phyloP scores from a whole-genome alignment of 2,113 vertebrate genomes.

The Oreochromis niloticus region DNA sequence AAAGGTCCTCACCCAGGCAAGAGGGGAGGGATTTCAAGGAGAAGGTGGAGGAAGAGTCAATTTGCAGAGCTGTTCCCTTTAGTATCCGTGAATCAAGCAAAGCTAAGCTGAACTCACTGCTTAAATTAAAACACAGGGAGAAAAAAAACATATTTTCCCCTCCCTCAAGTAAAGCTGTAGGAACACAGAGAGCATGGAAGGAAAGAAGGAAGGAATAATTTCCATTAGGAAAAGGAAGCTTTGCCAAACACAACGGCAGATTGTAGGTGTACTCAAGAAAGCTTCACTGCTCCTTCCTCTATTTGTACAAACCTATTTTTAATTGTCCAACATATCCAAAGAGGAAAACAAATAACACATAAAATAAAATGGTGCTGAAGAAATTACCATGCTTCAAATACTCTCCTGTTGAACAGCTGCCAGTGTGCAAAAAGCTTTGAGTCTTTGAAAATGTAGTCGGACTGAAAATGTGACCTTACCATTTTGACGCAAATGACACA shows the following conservation, averaged over 20 bases:
- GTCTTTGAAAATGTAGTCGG: not conserved
- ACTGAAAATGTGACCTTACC: not conserved
- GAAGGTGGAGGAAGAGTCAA: not conserved
- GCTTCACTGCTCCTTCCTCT: not conserved
- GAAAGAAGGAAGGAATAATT: not conserved
- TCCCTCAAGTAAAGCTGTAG: not conserved
- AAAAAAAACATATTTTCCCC: not conserved
- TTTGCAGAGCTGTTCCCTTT: not conserved
- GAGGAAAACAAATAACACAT: rapidly evolving
- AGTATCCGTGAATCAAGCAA: not conserved
- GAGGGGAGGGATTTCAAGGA: not conserved
- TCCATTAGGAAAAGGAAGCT: not conserved
- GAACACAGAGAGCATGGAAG: not conserved
- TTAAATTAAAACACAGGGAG: not conserved
- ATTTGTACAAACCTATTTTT: not conserved
- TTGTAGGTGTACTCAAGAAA: not conserved
- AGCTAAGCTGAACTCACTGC: not conserved
- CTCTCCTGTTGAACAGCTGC: not conserved
- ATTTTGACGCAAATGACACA: not conserved
- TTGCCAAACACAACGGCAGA: not conserved
- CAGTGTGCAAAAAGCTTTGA: not conserved
- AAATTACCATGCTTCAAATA: not conserved
- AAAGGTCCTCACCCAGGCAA: not conserved
- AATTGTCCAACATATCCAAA: not conserved
- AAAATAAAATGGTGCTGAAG: not conserved